Evolutionary conservation across 2,797 vertebrate species (phyloP).

Genomic region (Brachyrhaphis roseni): DNA sequence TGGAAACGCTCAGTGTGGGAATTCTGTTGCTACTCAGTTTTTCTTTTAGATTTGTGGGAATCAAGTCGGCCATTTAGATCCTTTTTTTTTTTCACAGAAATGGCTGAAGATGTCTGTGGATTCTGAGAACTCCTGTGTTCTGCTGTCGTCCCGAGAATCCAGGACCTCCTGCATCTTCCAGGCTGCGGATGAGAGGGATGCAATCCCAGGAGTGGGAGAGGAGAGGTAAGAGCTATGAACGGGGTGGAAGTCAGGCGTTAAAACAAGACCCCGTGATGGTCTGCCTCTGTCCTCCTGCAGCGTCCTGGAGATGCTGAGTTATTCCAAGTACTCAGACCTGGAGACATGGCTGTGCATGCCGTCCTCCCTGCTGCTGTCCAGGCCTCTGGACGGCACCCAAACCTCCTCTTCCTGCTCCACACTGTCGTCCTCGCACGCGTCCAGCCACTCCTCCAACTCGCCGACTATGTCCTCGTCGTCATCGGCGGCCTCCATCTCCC

Average conservation of each 20-base stretch:
- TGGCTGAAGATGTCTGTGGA: conserved; percentile 82
- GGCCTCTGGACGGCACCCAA: conserved; percentile 59
- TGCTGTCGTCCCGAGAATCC: conserved; percentile 72
- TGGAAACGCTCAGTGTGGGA: not conserved
- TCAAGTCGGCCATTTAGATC: not conserved
- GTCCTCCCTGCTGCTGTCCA: conserved; percentile 74
- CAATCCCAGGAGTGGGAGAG: conserved; percentile 75
- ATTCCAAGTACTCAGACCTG: conserved; percentile 82
- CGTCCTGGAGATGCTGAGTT: conserved; percentile 85
- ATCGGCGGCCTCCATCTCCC: conserved; percentile 26
- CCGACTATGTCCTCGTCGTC: conserved; percentile 42
- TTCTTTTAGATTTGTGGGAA: not conserved
- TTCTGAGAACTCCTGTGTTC: conserved; percentile 72
- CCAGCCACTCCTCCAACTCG: conserved; percentile 45
- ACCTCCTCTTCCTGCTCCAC: conserved; percentile 48
- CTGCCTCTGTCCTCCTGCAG: conserved; percentile 48
- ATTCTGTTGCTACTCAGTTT: not conserved
- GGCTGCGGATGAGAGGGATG: conserved; percentile 77
- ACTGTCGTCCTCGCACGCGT: conserved; percentile 40
- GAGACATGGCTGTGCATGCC: conserved; percentile 86
- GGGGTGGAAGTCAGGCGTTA: not conserved
- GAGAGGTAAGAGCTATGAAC: conserved; percentile 69
- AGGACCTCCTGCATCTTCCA: conserved; percentile 77
- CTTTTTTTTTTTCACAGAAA: conserved; percentile 57
- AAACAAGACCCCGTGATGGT: not conserved